Evolutionary conservation across 2,113 vertebrate species (phyloP), one percentile per base, ranked within the genome.

Genomic region (Phasianus colchicus): DNA sequence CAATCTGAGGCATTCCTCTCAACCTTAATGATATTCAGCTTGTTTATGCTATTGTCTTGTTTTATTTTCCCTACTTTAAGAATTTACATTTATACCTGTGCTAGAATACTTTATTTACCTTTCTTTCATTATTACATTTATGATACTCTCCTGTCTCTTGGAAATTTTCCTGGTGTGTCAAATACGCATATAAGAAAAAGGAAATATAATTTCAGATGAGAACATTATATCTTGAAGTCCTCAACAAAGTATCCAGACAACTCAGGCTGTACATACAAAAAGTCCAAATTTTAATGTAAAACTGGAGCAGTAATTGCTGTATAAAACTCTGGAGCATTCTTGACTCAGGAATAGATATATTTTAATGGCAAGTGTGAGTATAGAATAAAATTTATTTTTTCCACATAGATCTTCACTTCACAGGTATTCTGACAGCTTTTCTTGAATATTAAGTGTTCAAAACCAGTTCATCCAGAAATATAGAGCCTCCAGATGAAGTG

Each of bases 401-500:
- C 79, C 58, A 90, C 85, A 92, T 80, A 75, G 8, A 55, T 32
- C 70, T 30, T 52, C 43, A 58, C 18, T 66, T 88, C 77, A 75
- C 24, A 78, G 34, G 18, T 79, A 34, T 48, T 90, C 40, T 70
- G 9, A 15, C 48, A 77, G 30, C 27, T 93, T 67, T 82, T 86
- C 65, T 60, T 87, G 48, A 93, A 72, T 80, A 88, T 63, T 88
- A 50, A 78, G 82, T 94, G 69, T 86, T 25, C 22, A 69, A 93
- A 96, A 27, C 1, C 7, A 92, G 24, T 25, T 58, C 11, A 76
- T 64, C 18, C 57, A 85, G 60, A 94, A 94, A 92, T 12, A 47
- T 15, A 34, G 63, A 27, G 11, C 19, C 21, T 83, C 21, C 69
- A 90, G 66, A 73, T 63, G 32, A 87, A 67, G 7, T 58, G 92